A percentile compares a stretch with the other conserved stretches of the same genome.
Evolutionary conservation across 2,113 vertebrate genomes (phyloP).

Genomic region (Dicaeum eximium): DNA sequence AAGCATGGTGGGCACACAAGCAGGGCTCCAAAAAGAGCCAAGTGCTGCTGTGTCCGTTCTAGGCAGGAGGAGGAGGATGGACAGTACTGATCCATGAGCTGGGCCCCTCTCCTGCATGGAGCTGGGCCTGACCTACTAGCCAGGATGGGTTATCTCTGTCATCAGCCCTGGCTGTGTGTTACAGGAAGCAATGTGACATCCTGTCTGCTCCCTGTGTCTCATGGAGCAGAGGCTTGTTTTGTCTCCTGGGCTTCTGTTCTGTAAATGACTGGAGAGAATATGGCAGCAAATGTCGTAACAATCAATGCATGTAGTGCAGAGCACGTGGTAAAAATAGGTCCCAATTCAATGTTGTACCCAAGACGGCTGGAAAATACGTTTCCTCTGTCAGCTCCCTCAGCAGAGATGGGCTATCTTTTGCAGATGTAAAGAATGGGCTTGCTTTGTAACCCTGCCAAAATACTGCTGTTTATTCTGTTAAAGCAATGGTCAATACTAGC

Average conservation of each 20-base stretch:
- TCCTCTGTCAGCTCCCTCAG: background rate
- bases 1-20: background rate
- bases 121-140: background rate
- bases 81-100: no score
- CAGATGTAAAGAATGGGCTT: background rate
- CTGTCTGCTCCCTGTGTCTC: conserved; percentile 10
- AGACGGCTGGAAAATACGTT: background rate
- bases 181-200: conserved; percentile 12
- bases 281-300: conserved; percentile 1
- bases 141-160: background rate
- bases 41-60: background rate
- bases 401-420: background rate
- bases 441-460: conserved; percentile 12
- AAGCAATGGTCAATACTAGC: background rate
- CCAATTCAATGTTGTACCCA: background rate
- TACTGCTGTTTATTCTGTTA: background rate
- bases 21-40: accelerated
- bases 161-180: background rate
- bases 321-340: background rate
- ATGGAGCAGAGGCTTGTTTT: background rate
- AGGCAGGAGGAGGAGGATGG: background rate
- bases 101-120: background rate
- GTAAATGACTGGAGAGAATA: background rate
- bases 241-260: background rate
- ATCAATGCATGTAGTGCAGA: background rate